phyloP scores from a whole-genome alignment of 2,888 invertebrate species.

The Kuschelorhynchus macadamiae region DNA sequence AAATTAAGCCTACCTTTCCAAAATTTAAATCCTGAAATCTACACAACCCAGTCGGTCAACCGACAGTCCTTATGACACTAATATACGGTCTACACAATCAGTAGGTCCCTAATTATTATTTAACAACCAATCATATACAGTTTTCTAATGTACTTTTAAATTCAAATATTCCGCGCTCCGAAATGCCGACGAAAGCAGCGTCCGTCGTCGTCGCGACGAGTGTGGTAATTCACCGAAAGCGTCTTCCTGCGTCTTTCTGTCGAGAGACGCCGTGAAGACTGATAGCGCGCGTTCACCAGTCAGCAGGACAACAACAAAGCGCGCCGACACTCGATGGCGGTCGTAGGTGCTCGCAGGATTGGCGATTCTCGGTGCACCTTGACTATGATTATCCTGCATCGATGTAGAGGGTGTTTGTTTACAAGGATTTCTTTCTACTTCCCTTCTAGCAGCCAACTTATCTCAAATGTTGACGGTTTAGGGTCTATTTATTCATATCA shows the following conservation, averaged over 20 bases:
- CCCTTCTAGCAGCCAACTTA: too few species aligned
- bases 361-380: slow-evolving; percentile 34
- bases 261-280: slow-evolving; percentile 45
- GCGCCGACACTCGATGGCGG: slow-evolving; percentile 31
- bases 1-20: slow-evolving; percentile 11
- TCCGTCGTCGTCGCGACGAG: slow-evolving; percentile 35
- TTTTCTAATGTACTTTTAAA: not conserved
- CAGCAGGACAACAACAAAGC: slow-evolving; percentile 36
- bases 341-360: slow-evolving; percentile 43
- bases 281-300: slow-evolving; percentile 6
- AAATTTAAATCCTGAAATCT: slow-evolving; percentile 7
- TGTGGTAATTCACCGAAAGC: slow-evolving; percentile 18
- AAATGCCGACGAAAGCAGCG: not conserved
- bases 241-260: slow-evolving; percentile 44
- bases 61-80: not conserved
- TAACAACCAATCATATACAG: not conserved
- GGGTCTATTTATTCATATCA: too few species aligned
- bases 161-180: slow-evolving; percentile 9
- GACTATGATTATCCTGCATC: slow-evolving; percentile 24
- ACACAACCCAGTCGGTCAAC: not conserved
- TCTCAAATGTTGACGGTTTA: too few species aligned
- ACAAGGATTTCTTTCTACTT: not conserved
- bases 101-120: not conserved
- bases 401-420: slow-evolving; percentile 1
- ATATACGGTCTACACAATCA: not conserved